These are phyloP conservation scores for Oreochromis mossambicus DNA, from an alignment of 2,797 vertebrate species.

Conservation along the genomic window DNA sequence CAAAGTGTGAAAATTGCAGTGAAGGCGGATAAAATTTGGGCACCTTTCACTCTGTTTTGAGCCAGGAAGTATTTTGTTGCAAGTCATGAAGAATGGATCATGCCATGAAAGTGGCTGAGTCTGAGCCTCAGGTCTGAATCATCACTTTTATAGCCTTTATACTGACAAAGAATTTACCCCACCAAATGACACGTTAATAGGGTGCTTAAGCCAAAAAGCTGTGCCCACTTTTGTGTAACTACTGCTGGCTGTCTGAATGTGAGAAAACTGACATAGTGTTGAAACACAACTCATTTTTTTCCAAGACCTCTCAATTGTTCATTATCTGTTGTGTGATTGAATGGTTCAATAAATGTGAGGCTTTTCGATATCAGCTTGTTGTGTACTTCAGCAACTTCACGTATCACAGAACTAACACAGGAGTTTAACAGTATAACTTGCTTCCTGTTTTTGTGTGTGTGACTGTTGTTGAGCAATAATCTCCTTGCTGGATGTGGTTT, in stretches of 20 bases:
- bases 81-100: background rate
- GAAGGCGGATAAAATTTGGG: background rate
- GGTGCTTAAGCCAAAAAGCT: background rate
- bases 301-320: background rate
- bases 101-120: background rate
- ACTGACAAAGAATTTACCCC: background rate
- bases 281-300: background rate
- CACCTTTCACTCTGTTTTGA: background rate
- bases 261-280: background rate
- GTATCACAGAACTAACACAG: background rate
- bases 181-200: background rate
- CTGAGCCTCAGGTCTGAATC: background rate
- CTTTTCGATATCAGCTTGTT: background rate
- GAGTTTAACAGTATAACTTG: background rate
- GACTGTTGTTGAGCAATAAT: constrained; percentile 26
- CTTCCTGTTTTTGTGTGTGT: constrained; percentile 19
- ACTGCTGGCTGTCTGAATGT: background rate
- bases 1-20: background rate
- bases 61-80: background rate
- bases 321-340: background rate
- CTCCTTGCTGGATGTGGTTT: constrained; percentile 16
- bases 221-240: background rate
- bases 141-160: background rate
- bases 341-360: background rate
- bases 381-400: background rate